phyloP scores from a whole-genome alignment of 2,113 vertebrate species.

The Ciconia maguari region DNA sequence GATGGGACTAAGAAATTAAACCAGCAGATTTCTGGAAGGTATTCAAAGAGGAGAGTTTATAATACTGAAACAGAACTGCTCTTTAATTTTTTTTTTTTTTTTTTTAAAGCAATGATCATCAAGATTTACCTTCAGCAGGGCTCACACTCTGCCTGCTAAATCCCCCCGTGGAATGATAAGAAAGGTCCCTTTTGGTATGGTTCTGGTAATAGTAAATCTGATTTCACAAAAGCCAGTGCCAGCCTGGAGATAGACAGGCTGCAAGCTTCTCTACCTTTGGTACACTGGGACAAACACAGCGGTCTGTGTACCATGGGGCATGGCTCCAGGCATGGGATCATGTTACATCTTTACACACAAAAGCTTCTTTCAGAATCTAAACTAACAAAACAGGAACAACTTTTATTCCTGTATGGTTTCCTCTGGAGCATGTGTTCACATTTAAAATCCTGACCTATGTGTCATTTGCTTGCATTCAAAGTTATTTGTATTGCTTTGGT shows the following conservation, averaged over 20 bases:
- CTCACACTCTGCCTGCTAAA: slow-evolving; percentile 40
- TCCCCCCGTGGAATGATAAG: slow-evolving; percentile 53
- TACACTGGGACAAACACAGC: slow-evolving; percentile 71
- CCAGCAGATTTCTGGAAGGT: slow-evolving; percentile 80
- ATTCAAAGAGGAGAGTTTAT: slow-evolving; percentile 74
- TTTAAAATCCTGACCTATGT: slow-evolving; percentile 70
- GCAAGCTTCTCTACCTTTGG: slow-evolving; percentile 64
- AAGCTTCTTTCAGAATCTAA: slow-evolving; percentile 80
- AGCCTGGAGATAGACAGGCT: slow-evolving; percentile 69
- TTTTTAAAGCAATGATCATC: slow-evolving; percentile 45
- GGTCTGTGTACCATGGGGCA: slow-evolving; percentile 72
- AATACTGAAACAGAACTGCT: slow-evolving; percentile 74
- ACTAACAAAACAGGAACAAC: slow-evolving; percentile 77
- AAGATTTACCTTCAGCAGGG: slow-evolving; percentile 49
- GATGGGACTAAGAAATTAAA: slow-evolving; percentile 83
- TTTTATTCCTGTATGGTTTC: slow-evolving; percentile 68
- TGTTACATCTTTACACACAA: slow-evolving; percentile 80
- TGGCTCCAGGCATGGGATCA: slow-evolving; percentile 69
- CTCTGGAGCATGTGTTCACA: slow-evolving; percentile 69
- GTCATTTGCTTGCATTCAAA: slow-evolving; percentile 57
- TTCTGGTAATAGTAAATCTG: slow-evolving; percentile 64
- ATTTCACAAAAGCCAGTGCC: slow-evolving; percentile 74
- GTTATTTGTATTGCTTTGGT: slow-evolving; percentile 62
- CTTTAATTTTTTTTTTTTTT: slow-evolving; percentile 66
- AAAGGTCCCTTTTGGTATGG: slow-evolving; percentile 69